Evolutionary conservation across 2,888 invertebrate genomes (phyloP).

Genomic region (Eupelmus urozonus): DNA sequence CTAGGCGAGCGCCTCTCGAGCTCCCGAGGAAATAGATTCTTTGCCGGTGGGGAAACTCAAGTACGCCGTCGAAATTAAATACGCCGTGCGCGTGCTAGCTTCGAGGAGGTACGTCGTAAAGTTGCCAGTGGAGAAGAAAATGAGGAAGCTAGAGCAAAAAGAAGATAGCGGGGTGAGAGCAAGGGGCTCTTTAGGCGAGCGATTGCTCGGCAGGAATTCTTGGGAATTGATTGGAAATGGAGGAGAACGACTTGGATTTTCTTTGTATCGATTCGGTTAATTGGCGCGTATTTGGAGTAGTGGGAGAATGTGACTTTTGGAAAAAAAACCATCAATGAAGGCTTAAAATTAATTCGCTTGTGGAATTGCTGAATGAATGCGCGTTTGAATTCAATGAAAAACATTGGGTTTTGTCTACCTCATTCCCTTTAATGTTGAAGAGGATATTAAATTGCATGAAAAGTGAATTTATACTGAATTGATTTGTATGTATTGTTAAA

Average conservation of each 20-base stretch:
- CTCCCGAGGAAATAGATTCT: slow-evolving; percentile 52
- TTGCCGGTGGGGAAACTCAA: slow-evolving; percentile 38
- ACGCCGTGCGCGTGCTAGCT: background rate
- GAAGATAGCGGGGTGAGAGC: too few relatives aligned
- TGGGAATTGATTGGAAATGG: slow-evolving; percentile 10
- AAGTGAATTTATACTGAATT: slow-evolving; percentile 44
- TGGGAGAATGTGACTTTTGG: too few relatives aligned
- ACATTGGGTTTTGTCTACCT: slow-evolving; percentile 22
- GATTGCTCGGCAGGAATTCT: background rate
- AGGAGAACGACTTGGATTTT: background rate
- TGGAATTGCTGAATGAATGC: background rate
- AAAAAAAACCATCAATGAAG: too few relatives aligned
- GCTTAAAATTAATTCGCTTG: too few relatives aligned
- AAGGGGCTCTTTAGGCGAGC: too few relatives aligned
- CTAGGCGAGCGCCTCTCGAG: slow-evolving; percentile 3
- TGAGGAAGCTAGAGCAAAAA: background rate
- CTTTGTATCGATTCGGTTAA: too few relatives aligned
- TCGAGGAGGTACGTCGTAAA: too few relatives aligned
- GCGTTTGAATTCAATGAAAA: background rate
- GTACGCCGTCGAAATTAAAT: slow-evolving; percentile 42
- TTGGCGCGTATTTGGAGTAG: too few relatives aligned
- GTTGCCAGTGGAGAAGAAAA: background rate
- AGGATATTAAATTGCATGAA: slow-evolving; percentile 41
- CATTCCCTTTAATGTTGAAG: slow-evolving; percentile 43
- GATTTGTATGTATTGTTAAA: slow-evolving; percentile 25